Evolutionary conservation across 1,140 invertebrate genomes (phyloP), one percentile per base, ranked within the genome.

Genomic region (Physella acuta): DNA sequence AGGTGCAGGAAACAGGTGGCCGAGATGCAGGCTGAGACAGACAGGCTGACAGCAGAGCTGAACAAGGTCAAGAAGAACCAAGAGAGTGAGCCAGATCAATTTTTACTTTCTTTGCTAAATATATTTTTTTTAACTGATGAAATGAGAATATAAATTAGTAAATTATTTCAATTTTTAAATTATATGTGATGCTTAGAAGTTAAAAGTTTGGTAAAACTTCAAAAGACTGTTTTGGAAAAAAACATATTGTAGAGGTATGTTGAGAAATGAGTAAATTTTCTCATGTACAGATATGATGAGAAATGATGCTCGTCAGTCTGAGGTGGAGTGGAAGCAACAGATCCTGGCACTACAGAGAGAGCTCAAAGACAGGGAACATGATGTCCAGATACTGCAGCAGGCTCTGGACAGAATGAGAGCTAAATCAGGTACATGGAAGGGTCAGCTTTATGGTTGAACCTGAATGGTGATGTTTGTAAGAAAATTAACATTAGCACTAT

Each of bases 351-450:
- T 84, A 58, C 74, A 79, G 51, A 30, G 70, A 26, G 78, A 82
- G 49, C 37, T 84, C 33, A 72, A 78, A 37, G 76, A 76, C 62
- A 80, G 79, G 71, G 71, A 75, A 17, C 75, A 79, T 72, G 80
- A 83, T 36, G 58, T 83, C 1, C 70, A 76, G 44, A 71, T 76
- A 2, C 66, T 79, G 36, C 74, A 79, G 53, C 78, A 72, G 26
- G 77, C 73, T 14, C 39, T 82, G 26, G 80, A 82, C 37, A 71
- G 73, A 67, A 63, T 82, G 51, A 36, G 65, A 24, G 20, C 20
- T 39, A 36, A 28, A 59, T 14, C 65, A 37, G 53, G 65, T 66
- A 36, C n/a, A 55, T 33, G 26, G n/a, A n/a, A n/a, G n/a, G n/a
- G n/a, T n/a, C n/a, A n/a, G n/a, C n/a, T n/a, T n/a, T n/a, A n/a